Base-by-base conservation (phyloP, 2,113 vertebrate species). In the Cygnus atratus region DNA sequence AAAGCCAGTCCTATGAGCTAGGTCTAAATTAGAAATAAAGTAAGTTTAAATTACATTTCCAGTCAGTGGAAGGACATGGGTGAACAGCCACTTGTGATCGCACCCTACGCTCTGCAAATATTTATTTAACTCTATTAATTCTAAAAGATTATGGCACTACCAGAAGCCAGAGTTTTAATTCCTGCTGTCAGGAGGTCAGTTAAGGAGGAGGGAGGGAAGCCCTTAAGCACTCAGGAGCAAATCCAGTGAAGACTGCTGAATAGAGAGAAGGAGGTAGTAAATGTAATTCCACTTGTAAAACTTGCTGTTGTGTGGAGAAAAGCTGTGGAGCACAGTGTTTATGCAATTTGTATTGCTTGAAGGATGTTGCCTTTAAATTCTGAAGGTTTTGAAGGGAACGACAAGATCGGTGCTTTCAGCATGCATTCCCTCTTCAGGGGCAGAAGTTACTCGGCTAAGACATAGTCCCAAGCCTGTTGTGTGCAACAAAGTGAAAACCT, bases 21-120 rank as follows among this genome's bases (percentile, higher is more conserved):
- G 35, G 13, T 89, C 22, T 91, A 84, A 91, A 89, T 91, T 79
- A 85, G 57, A 93, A 87, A 63, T 87, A 61, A 92, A 91, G 52
- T 75, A 10, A 85, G 22, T 85, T 82, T 84, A 82, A 82, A 65
- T 95, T 96, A 33, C 41, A 9, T 75, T 43, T 89, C 14, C 52
- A 75, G 39, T 82, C 70, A 52, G 39, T 52, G 22, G 52, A 89
- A 96, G 55, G 39, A 81, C 8, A 2, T 7, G 20, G 33, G 11
- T 75, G 22, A 78, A 18, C 67, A 39, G n/a, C 50, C 19, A 24
- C 25, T 82, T 82, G 39, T 89, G 52, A 82, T 92, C 61, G 84
- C n/a, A n/a, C 9, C 6, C 31, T 76, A 14, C 19, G 10, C 54
- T 90, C 25, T 94, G 52, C 44, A 82, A 96, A 82, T 91, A 81